Evolutionary conservation across 2,888 invertebrate species (phyloP).

Genomic region (Aquatica leii): DNA sequence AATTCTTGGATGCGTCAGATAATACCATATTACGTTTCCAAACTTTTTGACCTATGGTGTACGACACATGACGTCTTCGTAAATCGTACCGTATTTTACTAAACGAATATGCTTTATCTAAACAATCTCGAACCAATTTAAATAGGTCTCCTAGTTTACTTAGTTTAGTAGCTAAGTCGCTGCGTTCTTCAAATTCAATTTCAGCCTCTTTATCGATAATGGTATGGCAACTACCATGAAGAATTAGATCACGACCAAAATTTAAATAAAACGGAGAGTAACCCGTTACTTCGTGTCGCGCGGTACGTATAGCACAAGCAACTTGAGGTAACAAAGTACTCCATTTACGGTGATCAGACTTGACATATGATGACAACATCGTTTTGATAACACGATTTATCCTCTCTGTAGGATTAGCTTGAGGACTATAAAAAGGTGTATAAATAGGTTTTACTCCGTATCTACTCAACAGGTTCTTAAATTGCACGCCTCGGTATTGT

Average conservation of each 20-base stretch:
- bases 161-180: not conserved
- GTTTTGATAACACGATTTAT: conserved; percentile 46
- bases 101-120: not conserved
- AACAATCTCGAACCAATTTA: not conserved
- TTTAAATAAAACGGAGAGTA: conserved; percentile 27
- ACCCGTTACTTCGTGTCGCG: conserved; percentile 34
- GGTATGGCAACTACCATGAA: conserved; percentile 4
- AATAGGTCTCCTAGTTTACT: not conserved
- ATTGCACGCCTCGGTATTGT: not conserved
- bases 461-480: not conserved
- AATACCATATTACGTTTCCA: not conserved
- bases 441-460: not conserved
- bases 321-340: conserved; percentile 25
- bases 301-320: conserved; percentile 29
- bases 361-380: conserved; percentile 40
- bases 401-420: conserved; percentile 49
- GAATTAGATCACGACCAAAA: conserved; percentile 33
- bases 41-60: not conserved
- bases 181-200: not conserved
- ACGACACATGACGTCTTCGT: not conserved
- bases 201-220: not conserved
- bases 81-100: not conserved
- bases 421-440: conserved; percentile 43
- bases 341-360: not conserved
- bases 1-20: not conserved